Evolutionary conservation across 2,888 invertebrate species (phyloP), one percentile per base, ranked within the genome.

Genomic region (Plutella xylostella): DNA sequence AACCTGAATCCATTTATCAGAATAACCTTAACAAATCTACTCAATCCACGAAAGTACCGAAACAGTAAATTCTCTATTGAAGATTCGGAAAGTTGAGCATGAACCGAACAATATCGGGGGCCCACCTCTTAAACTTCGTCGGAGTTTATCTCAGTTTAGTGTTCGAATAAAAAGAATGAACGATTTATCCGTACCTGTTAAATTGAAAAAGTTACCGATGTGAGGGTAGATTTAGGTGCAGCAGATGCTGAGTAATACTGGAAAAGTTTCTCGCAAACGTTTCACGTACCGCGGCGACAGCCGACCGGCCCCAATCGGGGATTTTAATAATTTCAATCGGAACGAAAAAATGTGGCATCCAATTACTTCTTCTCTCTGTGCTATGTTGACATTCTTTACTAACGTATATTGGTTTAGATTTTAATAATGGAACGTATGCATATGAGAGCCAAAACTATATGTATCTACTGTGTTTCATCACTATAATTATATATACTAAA

Each of bases 121-220:
- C 60, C 62, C 56, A 58, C 57, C 57, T 64, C 59, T 61, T 58
- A 58, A 77, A 74, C 61, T 74, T 76, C 67, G 62, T 56, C 56
- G 64, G 68, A 77, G 73, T 77, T 76, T 78, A 76, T 79, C 75
- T 77, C 71, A 75, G 74, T 76, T 78, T 75, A 72, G 73, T 77
- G 78, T 76, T 74, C 74, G 76, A 79, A 78, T 82, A 80, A 79
- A 79, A 79, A 80, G 78, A 78, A 76, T 76, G 72, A 77, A 79
- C 77, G 79, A 79, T 82, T 82, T 83, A 80, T 82, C 74, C 78
- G 74, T 77, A 80, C 79, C 79, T 79, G 80, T 83, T 80, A 80
- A 83, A 83, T 83, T 82, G 82, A 83, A 83, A 83, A 83, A 83
- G 82, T 82, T 83, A 61, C 78, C 70, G 78, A 67, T 73, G 72